These are phyloP conservation scores for Corythucha ciliata DNA, from an alignment of 2,888 invertebrate genomes.

Conservation along the genomic window DNA sequence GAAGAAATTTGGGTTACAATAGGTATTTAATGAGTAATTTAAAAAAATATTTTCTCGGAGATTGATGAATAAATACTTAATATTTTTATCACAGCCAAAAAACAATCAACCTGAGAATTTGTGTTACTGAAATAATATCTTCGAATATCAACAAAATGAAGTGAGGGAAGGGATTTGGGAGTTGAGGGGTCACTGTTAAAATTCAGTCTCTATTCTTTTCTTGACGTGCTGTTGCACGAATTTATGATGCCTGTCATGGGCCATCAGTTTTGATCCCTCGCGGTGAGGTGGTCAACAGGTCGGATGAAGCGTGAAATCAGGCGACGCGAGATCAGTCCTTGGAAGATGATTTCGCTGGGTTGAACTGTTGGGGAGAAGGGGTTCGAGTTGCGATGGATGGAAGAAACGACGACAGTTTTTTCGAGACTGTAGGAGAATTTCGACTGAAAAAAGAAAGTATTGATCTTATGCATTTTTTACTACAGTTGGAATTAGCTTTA, in stretches of 20 bases:
- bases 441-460: too few species aligned
- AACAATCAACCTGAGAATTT: too few species aligned
- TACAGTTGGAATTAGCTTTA: too few species aligned
- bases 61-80: background rate
- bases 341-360: too few species aligned
- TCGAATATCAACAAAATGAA: background rate
- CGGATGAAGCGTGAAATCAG: too few species aligned
- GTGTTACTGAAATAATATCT: background rate
- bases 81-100: conserved; percentile 10
- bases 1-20: conserved; percentile 1
- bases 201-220: conserved; percentile 25
- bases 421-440: too few species aligned
- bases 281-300: background rate
- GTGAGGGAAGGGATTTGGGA: background rate
- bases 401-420: too few species aligned
- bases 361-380: too few species aligned
- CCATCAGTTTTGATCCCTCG: conserved; percentile 18
- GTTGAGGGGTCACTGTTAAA: conserved; percentile 23
- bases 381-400: too few species aligned
- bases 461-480: too few species aligned
- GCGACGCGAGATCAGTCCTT: too few species aligned
- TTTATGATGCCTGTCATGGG: conserved; percentile 17
- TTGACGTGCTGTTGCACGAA: conserved; percentile 28
- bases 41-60: conserved; percentile 1
- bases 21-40: background rate